Evolutionary conservation across 2,888 invertebrate species (phyloP).

Genomic region (Anarsia innoxiella): DNA sequence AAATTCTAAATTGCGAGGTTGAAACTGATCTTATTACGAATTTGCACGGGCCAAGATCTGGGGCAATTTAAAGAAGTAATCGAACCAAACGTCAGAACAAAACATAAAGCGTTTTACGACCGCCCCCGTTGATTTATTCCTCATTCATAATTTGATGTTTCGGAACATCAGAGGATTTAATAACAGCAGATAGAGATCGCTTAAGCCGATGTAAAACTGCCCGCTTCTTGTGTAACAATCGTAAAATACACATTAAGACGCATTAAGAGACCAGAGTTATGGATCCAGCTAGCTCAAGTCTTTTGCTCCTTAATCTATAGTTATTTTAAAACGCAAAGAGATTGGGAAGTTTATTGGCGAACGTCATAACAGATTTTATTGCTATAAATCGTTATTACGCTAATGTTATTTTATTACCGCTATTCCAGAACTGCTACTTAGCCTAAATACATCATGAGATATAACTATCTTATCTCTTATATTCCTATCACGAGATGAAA

Average conservation of each 20-base stretch:
- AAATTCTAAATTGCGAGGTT: conserved; percentile 4
- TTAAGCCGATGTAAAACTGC: conserved; percentile 67
- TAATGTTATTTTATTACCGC: conserved; percentile 61
- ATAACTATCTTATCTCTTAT: conserved; percentile 42
- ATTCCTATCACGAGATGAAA: conserved; percentile 41
- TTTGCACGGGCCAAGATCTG: conserved; percentile 57
- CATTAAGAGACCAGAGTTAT: conserved; percentile 60
- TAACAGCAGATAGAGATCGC: conserved; percentile 69
- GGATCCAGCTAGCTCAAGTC: conserved; percentile 49
- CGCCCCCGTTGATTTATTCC: conserved; percentile 69
- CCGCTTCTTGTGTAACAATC: conserved; percentile 70
- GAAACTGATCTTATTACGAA: conserved; percentile 34
- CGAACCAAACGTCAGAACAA: conserved; percentile 60
- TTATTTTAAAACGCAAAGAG: conserved; percentile 64
- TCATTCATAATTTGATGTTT: conserved; percentile 73
- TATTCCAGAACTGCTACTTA: conserved; percentile 47
- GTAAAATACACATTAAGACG: conserved; percentile 74
- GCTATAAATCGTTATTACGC: conserved; percentile 63
- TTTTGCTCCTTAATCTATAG: conserved; percentile 65
- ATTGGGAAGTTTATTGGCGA: conserved; percentile 63
- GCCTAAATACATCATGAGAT: conserved; percentile 44
- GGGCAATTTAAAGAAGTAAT: conserved; percentile 61
- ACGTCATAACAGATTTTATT: conserved; percentile 67
- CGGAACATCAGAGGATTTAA: conserved; percentile 70
- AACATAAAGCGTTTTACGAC: conserved; percentile 71